Evolutionary conservation across 2,888 invertebrate species (phyloP).

Genomic region (Patella pellucida): DNA sequence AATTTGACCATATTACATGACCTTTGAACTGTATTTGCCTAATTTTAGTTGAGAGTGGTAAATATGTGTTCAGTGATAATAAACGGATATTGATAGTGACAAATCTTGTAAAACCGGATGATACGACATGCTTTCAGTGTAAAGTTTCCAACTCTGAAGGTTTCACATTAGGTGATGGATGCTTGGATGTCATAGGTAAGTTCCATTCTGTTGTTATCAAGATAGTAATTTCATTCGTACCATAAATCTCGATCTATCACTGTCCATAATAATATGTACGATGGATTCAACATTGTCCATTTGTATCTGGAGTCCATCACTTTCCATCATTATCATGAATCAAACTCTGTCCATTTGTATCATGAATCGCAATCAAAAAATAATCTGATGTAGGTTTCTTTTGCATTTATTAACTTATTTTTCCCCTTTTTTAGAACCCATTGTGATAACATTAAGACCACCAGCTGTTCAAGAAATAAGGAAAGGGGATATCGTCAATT

Average conservation of each 20-base stretch:
- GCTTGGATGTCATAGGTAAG: constrained; percentile 20
- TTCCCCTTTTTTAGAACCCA: constrained; percentile 30
- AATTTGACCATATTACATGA: no score
- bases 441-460: constrained; percentile 19
- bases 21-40: not conserved
- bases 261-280: no score
- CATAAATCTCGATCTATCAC: no score
- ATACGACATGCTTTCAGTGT: constrained; percentile 14
- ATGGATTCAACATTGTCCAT: no score
- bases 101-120: constrained; percentile 7
- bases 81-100: not conserved
- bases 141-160: not conserved
- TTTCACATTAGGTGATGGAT: constrained; percentile 1
- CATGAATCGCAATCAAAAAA: no score
- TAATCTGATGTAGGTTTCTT: not conserved
- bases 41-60: not conserved
- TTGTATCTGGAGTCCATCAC: no score
- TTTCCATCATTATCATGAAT: no score
- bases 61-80: constrained; percentile 6
- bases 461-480: constrained; percentile 18
- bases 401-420: not conserved
- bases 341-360: no score
- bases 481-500: constrained; percentile 31
- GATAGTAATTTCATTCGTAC: no score
- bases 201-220: no score